Conservation (phyloP, 2,797 vertebrate species). For the Coendou prehensilis region DNA sequence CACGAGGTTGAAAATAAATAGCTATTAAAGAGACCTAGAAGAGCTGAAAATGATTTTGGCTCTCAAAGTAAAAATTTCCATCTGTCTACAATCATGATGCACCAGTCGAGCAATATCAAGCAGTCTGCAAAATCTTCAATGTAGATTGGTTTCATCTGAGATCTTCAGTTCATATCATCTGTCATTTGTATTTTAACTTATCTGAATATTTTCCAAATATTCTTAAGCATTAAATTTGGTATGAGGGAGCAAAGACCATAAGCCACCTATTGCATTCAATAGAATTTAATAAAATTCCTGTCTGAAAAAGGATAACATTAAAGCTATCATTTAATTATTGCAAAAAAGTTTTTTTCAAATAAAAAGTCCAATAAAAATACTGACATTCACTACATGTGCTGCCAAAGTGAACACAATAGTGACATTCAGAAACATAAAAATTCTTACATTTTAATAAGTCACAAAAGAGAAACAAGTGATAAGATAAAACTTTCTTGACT, state of each 20-base stretch:
- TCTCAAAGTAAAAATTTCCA: background rate
- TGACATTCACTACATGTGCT: background rate
- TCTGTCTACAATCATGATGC: no score
- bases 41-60: background rate
- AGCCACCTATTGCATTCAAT: background rate
- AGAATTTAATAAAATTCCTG: background rate
- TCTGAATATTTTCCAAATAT: background rate
- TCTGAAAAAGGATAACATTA: background rate
- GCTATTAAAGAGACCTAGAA: background rate
- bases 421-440: background rate
- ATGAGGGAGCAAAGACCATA: background rate
- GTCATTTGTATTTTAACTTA: background rate
- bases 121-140: background rate
- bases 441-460: background rate
- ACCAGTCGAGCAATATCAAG: background rate
- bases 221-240: background rate
- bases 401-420: background rate
- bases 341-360: background rate
- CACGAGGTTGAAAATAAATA: background rate
- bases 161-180: background rate
- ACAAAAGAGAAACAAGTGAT: background rate
- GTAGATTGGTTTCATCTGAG: background rate
- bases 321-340: background rate
- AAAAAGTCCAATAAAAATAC: background rate
- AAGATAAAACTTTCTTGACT: background rate